These are phyloP conservation scores for Xylophagus ater DNA, from an alignment of 2,888 invertebrate genomes.

Conservation along the genomic window DNA sequence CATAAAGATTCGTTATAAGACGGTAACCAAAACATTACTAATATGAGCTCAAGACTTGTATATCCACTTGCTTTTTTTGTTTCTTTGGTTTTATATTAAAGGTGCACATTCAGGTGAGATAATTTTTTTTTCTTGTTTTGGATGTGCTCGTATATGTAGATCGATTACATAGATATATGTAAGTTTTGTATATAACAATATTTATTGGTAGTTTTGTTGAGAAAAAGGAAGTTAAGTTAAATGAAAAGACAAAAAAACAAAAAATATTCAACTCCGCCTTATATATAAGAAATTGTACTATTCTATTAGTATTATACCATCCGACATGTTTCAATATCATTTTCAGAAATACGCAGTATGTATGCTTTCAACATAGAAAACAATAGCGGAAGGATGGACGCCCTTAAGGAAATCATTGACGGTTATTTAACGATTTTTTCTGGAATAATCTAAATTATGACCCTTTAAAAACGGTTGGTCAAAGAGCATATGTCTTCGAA, in stretches of 20 bases:
- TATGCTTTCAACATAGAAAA: neutral
- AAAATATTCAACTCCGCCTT: slow-evolving; percentile 15
- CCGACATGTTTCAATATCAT: neutral
- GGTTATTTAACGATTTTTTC: slow-evolving; percentile 19
- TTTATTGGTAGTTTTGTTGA: slow-evolving; percentile 1
- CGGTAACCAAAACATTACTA: too few relatives aligned
- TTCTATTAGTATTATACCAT: neutral
- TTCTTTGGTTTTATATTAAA: slow-evolving; percentile 3
- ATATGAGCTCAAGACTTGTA: slow-evolving; percentile 10
- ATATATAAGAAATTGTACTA: slow-evolving; percentile 1
- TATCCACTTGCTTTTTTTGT: slow-evolving; percentile 15
- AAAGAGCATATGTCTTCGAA: too few relatives aligned
- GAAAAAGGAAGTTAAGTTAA: neutral
- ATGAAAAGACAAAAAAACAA: neutral
- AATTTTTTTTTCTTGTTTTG: too few relatives aligned
- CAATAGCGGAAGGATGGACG: slow-evolving; percentile 11
- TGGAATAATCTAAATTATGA: slow-evolving; percentile 7
- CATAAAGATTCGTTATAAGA: too few relatives aligned
- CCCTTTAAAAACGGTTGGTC: too few relatives aligned
- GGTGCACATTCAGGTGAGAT: slow-evolving; percentile 13
- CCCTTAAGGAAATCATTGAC: slow-evolving; percentile 13
- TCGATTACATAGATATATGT: slow-evolving; percentile 3
- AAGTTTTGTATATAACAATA: neutral
- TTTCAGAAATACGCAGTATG: too few relatives aligned
- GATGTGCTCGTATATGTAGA: slow-evolving; percentile 12